phyloP scores from a whole-genome alignment of 2,113 vertebrate genomes.

The Caranx ignobilis region DNA sequence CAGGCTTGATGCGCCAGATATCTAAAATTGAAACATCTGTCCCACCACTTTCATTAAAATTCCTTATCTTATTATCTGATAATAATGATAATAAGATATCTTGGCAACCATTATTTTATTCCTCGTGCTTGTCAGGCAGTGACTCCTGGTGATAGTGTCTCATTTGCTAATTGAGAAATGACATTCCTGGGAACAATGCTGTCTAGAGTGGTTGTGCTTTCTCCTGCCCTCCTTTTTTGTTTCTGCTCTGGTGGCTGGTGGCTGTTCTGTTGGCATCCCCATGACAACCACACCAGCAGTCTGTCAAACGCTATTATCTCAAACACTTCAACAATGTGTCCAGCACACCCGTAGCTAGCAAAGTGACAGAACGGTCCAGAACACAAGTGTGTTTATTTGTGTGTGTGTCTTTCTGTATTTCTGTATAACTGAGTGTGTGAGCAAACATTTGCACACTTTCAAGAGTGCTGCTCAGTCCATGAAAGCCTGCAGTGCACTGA shows the following conservation, averaged over 20 bases:
- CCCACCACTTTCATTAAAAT: neutral
- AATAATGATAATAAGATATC: neutral
- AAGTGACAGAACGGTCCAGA: constrained; percentile 49
- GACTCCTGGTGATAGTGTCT: constrained; percentile 14
- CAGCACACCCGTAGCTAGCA: constrained; percentile 41
- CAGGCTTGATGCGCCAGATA: neutral
- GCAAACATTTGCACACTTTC: constrained; percentile 34
- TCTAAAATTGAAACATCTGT: constrained; percentile 3
- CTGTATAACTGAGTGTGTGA: neutral
- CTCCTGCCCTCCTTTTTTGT: constrained; percentile 50
- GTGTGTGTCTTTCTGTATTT: constrained; percentile 2
- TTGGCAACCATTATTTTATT: constrained; percentile 22
- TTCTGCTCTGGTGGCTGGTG: constrained; percentile 55
- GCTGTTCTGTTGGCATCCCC: constrained; percentile 65
- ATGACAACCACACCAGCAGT: constrained; percentile 75
- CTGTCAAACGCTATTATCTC: constrained; percentile 72
- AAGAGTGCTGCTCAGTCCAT: constrained; percentile 22
- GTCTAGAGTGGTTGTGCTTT: constrained; percentile 50
- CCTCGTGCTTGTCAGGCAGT: neutral
- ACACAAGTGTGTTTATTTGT: constrained; percentile 20
- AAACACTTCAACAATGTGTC: constrained; percentile 63
- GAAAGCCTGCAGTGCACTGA: constrained; percentile 7
- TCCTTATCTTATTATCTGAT: neutral
- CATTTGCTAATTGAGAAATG: constrained; percentile 40
- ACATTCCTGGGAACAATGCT: constrained; percentile 40